Evolutionary conservation across 2,888 invertebrate genomes (phyloP).

Genomic region (Melanostoma scalare): DNA sequence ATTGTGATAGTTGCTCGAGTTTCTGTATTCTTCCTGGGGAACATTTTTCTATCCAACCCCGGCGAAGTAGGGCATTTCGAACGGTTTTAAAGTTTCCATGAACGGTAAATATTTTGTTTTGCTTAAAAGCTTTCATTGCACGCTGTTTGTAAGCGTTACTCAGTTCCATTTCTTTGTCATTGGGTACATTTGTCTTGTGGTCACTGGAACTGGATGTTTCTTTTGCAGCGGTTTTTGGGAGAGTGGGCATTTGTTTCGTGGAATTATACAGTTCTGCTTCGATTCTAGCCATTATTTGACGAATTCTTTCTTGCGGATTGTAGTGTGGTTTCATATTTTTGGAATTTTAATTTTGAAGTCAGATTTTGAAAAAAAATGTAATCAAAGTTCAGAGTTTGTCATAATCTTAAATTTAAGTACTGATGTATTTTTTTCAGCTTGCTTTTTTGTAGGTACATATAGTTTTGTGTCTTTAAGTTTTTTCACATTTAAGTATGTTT

Average conservation of each 20-base stretch:
- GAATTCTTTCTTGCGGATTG: conserved; percentile 44
- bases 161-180: conserved; percentile 12
- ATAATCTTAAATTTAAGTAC: background rate
- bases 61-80: conserved; percentile 83
- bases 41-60: conserved; percentile 90
- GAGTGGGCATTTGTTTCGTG: background rate
- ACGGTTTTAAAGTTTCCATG: conserved; percentile 78
- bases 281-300: conserved; percentile 36
- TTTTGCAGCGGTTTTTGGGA: background rate
- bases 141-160: conserved; percentile 35
- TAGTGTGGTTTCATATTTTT: conserved; percentile 26
- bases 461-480: background rate
- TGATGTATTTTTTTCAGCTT: background rate
- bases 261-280: conserved; percentile 20
- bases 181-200: background rate
- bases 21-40: conserved; percentile 78
- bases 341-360: conserved; percentile 35
- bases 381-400: background rate
- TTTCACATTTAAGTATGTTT: no score
- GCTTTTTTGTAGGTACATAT: background rate
- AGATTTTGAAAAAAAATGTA: conserved; percentile 17
- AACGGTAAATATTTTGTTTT: conserved; percentile 80
- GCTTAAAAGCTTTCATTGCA: conserved; percentile 79
- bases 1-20: conserved; percentile 78
- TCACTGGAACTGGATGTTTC: background rate